phyloP scores from a whole-genome alignment of 2,113 vertebrate species.

The Limnothrissa miodon region DNA sequence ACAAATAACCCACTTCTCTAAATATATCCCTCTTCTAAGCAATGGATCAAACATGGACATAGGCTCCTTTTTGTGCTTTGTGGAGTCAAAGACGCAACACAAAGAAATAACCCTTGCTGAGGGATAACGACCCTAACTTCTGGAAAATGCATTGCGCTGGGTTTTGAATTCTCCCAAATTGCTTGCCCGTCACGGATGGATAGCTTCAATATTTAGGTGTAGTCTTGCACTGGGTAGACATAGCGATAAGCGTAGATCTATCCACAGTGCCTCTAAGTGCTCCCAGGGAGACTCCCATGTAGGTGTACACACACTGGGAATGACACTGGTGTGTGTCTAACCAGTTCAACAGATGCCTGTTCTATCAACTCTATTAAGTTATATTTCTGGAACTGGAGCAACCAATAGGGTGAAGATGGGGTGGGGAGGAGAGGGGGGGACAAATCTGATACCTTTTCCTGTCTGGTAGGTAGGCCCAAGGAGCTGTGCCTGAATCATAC shows the following conservation, averaged over 20 bases:
- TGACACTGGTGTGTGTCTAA: neutral
- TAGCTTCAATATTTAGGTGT: slow-evolving; percentile 33
- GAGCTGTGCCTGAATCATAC: neutral
- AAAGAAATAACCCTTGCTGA: slow-evolving; percentile 30
- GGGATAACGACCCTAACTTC: slow-evolving; percentile 25
- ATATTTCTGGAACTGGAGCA: neutral
- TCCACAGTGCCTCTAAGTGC: slow-evolving; percentile 1
- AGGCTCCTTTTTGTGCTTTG: slow-evolving; percentile 7
- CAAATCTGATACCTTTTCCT: slow-evolving; percentile 22
- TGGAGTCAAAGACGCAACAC: neutral
- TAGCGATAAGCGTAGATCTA: slow-evolving; percentile 18
- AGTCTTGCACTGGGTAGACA: slow-evolving; percentile 25
- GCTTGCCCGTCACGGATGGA: slow-evolving; percentile 25
- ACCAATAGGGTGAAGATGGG: neutral
- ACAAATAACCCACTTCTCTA: slow-evolving; percentile 53
- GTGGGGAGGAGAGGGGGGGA: neutral
- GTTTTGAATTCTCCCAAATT: slow-evolving; percentile 13
- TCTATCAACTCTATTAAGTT: neutral
- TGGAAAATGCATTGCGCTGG: slow-evolving; percentile 39
- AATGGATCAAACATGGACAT: slow-evolving; percentile 25
- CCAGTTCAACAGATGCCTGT: slow-evolving; percentile 26
- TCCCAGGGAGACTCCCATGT: neutral
- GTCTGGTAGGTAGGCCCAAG: neutral
- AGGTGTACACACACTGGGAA: neutral
- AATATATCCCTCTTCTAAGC: slow-evolving; percentile 47